phyloP scores from a whole-genome alignment of 2,113 vertebrate species.

The Scomber japonicus region DNA sequence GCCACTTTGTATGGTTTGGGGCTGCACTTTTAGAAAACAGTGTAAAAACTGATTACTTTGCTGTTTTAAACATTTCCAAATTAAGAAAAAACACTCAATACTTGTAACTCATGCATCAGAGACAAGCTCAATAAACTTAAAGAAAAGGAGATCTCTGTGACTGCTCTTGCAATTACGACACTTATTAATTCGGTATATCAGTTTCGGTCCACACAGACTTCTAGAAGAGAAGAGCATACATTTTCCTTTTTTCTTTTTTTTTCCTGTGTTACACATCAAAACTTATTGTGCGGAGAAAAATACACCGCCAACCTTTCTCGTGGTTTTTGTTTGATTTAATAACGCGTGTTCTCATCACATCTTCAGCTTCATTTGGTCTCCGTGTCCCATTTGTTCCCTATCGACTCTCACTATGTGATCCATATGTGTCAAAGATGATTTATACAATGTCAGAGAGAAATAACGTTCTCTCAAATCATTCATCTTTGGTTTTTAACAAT shows the following conservation, averaged over 20 bases:
- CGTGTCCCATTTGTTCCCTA: constrained; percentile 20
- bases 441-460: constrained; percentile 51
- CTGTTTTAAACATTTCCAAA: too few relatives aligned
- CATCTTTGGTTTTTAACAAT: constrained; percentile 68
- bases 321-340: constrained; percentile 27
- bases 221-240: constrained; percentile 14
- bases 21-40: too few relatives aligned
- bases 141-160: not conserved
- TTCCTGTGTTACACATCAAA: constrained; percentile 9
- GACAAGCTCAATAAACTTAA: not conserved
- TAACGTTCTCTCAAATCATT: constrained; percentile 64
- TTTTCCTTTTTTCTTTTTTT: not conserved
- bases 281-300: constrained; percentile 18
- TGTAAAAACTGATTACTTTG: too few relatives aligned
- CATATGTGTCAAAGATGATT: constrained; percentile 68
- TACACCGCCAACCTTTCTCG: not conserved
- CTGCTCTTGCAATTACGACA: constrained; percentile 17
- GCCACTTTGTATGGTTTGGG: too few relatives aligned
- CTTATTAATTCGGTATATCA: constrained; percentile 34
- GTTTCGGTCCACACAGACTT: constrained; percentile 13
- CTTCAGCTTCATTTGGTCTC: constrained; percentile 36
- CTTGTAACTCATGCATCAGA: constrained; percentile 7
- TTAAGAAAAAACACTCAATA: not conserved
- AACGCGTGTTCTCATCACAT: constrained; percentile 30
- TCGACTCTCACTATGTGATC: constrained; percentile 48